Base-by-base conservation (phyloP, 2,888 invertebrate species). In the Eurois occulta region DNA sequence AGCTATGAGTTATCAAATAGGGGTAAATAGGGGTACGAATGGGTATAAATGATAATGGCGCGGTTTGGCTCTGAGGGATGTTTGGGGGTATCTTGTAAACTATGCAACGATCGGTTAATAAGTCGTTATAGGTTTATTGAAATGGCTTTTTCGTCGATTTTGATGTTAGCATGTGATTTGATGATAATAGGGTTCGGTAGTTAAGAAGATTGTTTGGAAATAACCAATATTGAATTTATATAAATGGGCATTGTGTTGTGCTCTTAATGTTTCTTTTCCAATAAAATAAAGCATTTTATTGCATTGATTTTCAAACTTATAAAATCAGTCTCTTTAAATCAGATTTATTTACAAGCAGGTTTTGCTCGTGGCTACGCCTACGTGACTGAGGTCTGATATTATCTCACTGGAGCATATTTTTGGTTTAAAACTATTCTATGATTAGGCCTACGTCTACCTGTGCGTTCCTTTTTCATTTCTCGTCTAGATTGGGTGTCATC, bases 1-100 rank as follows among this genome's bases (percentile, higher is more conserved):
- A 82, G 85, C 85, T 76, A 85, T 84, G 81, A 71, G 85, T 84
- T 84, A 81, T 84, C 85, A 84, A 85, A 83, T 84, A 72, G 75
- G 82, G 86, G 83, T 83, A 85, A 85, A 83, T 83, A 75, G 71
- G 83, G 83, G 77, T 78, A 78, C 78, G 85, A 85, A 85, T 73
- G 78, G 81, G 75, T 84, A 73, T 84, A 78, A 84, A 84, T 81
- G 84, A 75, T 85, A 78, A 84, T 85, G 81, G 73, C 24, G 81
- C 43, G 85, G 85, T 85, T 77, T 71, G 72, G 75, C 64, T 35
- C 72, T 68, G 8, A 58, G 81, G 77, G 81, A 81, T 81, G 70
- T 68, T 84, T 48, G 55, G 18, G 55, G 62, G 71, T 71, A 60
- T 72, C 72, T 79, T 75, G 52, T 80, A 66, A 77, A 72, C 73